Conservation (phyloP, 2,113 vertebrate species). For the Takifugu flavidus region DNA sequence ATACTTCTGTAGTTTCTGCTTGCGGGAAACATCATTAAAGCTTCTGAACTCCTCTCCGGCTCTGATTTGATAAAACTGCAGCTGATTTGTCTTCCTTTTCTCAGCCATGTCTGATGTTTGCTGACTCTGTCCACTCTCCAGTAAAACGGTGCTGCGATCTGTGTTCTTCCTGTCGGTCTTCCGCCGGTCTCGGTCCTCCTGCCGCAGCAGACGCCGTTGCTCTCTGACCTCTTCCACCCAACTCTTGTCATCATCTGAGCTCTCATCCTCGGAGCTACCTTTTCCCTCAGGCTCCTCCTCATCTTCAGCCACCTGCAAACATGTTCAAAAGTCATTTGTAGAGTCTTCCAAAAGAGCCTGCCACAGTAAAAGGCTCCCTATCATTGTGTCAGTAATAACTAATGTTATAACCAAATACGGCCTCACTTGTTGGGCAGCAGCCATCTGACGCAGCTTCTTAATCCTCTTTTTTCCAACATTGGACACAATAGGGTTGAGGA, state of each 20-base stretch:
- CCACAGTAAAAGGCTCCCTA: too few relatives aligned
- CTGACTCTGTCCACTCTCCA: conserved; percentile 40
- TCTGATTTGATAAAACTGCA: conserved; percentile 97
- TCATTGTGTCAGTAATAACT: too few relatives aligned
- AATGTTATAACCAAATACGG: not conserved
- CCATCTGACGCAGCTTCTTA: conserved; percentile 82
- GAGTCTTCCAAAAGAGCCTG: too few relatives aligned
- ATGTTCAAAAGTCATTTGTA: conserved; percentile 1
- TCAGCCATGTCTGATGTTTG: conserved; percentile 16
- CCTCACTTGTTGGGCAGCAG: conserved; percentile 71
- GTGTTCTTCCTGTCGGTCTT: conserved; percentile 77
- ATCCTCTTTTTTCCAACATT: conserved; percentile 90
- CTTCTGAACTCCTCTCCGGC: conserved; percentile 93
- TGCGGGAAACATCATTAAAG: conserved; percentile 84
- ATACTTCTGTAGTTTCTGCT: conserved; percentile 92
- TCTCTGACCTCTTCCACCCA: conserved; percentile 97
- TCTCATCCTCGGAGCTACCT: conserved; percentile 92
- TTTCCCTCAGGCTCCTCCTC: conserved; percentile 90
- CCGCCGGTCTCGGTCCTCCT: conserved; percentile 78
- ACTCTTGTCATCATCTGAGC: conserved; percentile 94
- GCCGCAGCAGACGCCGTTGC: conserved; percentile 84
- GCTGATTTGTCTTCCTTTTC: conserved; percentile 58
- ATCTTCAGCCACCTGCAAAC: conserved; percentile 61
- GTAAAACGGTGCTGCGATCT: conserved; percentile 83
- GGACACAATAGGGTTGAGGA: conserved; percentile 96